A percentile compares a stretch with the other conserved stretches of the same genome.
phyloP scores from a whole-genome alignment of 2,888 invertebrate genomes.

The Altica lythri region DNA sequence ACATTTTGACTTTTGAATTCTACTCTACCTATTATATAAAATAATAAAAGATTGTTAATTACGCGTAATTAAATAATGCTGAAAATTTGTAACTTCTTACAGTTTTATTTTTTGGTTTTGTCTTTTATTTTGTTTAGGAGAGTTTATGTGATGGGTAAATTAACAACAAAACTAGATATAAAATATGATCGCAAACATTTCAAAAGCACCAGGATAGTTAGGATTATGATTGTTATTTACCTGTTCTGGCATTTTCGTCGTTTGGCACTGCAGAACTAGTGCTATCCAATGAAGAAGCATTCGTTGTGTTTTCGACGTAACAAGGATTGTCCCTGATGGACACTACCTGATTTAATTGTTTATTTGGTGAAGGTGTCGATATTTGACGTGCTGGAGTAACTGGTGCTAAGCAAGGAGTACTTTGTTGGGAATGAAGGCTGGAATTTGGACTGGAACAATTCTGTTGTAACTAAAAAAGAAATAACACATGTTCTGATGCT shows the following conservation, averaged over 20 bases:
- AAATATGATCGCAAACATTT: no score
- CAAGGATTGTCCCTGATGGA: slow-evolving; percentile 49
- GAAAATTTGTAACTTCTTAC: no score
- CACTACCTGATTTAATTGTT: slow-evolving; percentile 36
- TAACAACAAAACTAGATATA: no score
- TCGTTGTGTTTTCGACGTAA: slow-evolving; percentile 45
- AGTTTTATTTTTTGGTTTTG: no score
- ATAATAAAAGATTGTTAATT: no score
- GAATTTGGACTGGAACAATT: slow-evolving; percentile 44
- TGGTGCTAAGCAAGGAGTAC: slow-evolving; percentile 27
- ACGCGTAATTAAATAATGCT: no score
- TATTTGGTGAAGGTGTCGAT: slow-evolving; percentile 21
- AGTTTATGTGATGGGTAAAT: no score
- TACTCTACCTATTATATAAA: slow-evolving; percentile 33
- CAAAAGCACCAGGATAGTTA: no score
- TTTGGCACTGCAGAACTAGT: slow-evolving; percentile 40
- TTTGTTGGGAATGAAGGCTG: slow-evolving; percentile 46
- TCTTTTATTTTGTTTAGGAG: no score
- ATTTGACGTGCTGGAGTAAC: slow-evolving; percentile 34
- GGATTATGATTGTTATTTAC: no score
- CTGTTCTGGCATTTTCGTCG: slow-evolving; percentile 37
- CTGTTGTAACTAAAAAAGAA: slow-evolving; percentile 46
- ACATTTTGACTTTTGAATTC: slow-evolving; percentile 42
- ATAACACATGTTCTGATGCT: neutral
- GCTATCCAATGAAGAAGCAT: slow-evolving; percentile 31